Conservation (phyloP, 37 sponge, comb jelly and placozoan species). For the Dysidea cf. avara region DNA sequence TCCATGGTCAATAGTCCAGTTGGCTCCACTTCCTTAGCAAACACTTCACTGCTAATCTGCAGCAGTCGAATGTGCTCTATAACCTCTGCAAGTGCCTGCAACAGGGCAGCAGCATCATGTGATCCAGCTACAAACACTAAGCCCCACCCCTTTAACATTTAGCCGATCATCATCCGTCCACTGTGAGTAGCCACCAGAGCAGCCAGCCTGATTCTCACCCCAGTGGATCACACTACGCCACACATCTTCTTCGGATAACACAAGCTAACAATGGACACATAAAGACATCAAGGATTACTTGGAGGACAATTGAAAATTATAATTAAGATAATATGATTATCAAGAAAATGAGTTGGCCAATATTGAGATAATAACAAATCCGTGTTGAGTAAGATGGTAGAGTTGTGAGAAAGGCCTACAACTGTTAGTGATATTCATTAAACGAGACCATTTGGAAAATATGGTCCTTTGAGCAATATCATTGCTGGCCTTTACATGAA, state of each 20-base stretch:
- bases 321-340: no score
- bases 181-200: background rate
- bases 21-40: slow-evolving; percentile 72
- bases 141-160: slow-evolving; percentile 30
- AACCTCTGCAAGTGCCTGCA: slow-evolving; percentile 44
- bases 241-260: slow-evolving; percentile 59
- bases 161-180: slow-evolving; percentile 60
- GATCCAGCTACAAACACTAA: background rate
- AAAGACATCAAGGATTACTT: no score
- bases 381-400: no score
- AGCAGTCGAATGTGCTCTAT: slow-evolving; percentile 57
- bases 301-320: no score
- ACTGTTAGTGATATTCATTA: no score
- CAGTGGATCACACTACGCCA: slow-evolving; percentile 66
- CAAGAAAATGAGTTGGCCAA: no score
- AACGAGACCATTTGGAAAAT: no score
- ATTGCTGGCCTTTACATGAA: no score
- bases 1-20: slow-evolving; percentile 68
- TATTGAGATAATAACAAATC: no score
- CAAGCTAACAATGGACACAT: slow-evolving; percentile 14
- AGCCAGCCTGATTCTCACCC: slow-evolving; percentile 60
- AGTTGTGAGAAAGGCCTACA: no score
- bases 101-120: background rate
- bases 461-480: no score
- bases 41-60: slow-evolving; percentile 65